Base-by-base conservation (phyloP, 2,888 invertebrate genomes). In the Perizoma affinitatum region DNA sequence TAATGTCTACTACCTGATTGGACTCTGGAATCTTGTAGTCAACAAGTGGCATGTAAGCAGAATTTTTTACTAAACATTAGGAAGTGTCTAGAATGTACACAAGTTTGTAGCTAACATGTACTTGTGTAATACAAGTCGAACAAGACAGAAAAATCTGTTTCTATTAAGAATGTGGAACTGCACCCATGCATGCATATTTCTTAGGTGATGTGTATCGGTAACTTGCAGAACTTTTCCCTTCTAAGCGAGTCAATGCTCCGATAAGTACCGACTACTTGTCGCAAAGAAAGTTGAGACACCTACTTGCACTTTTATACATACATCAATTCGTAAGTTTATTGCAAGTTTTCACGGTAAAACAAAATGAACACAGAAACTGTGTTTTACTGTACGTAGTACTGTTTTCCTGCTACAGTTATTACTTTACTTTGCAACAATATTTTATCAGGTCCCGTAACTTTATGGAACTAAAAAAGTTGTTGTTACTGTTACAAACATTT, bases 271-370 rank as follows among this genome's bases (percentile, higher is more conserved):
- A 55, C 58, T 45, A 58, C 72, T 65, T 65, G 72, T 73, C 63
- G 72, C 66, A 69, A 82, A 79, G 87, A 89, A 88, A 88, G 88
- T 86, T 80, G 82, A 81, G 73, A 73, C 65, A 72, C 65, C 75
- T 77, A 67, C 72, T 75, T 71, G 71, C 71, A 68, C 69, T 71
- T 68, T 69, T 69, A 61, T 45, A 43, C 44, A 49, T 54, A 58
- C 57, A 54, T 63, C 58, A 58, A 67, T 71, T 71, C 67, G 64
- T 66, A 68, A 58, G 57, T 53, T 61, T 68, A 69, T 56, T 58
- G 63, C 64, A 52, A 67, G 49, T 60, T 58, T 65, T 63, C 65
- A 38, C 49, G 56, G 59, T 38, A 59, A 61, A 47, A 54, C 38
- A 48, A 64, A 63, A 61, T 60, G 66, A 65, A 57, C 55, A 50